A percentile compares a stretch with the other conserved stretches of the same genome.
Evolutionary conservation across 1,140 invertebrate species (phyloP).

Genomic region (Drosophila baimaii): DNA sequence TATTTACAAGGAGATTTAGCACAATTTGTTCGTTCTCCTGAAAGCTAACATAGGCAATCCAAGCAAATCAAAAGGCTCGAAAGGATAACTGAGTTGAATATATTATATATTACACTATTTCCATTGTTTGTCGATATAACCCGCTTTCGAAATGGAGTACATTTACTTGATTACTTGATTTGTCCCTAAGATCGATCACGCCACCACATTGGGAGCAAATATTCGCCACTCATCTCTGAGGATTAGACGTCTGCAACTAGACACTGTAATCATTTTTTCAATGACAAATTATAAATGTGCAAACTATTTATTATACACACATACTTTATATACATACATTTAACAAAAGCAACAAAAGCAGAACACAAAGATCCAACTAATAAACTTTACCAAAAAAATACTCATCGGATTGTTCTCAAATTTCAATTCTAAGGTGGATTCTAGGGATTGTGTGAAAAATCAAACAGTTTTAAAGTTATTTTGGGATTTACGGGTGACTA

Average conservation of each 20-base stretch:
- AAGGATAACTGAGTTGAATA: slow-evolving; percentile 21
- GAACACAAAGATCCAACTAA: slow-evolving; percentile 42
- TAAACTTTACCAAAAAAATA: slow-evolving; percentile 44
- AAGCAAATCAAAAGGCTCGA: slow-evolving; percentile 29
- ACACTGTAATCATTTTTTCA: slow-evolving; percentile 34
- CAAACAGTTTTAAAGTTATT: not conserved
- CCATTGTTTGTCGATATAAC: slow-evolving; percentile 21
- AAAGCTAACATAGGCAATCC: slow-evolving; percentile 33
- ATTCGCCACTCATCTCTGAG: slow-evolving; percentile 23
- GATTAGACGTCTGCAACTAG: slow-evolving; percentile 21
- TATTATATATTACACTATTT: slow-evolving; percentile 4
- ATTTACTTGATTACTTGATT: slow-evolving; percentile 5
- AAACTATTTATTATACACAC: slow-evolving; percentile 52
- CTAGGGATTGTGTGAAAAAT: not conserved
- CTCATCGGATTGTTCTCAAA: not conserved
- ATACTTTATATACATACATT: slow-evolving; percentile 52
- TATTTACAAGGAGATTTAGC: slow-evolving; percentile 42
- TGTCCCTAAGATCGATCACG: slow-evolving; percentile 12
- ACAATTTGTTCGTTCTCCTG: slow-evolving; percentile 39
- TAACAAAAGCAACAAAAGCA: slow-evolving; percentile 34
- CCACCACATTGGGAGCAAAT: slow-evolving; percentile 34
- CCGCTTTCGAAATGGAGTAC: slow-evolving; percentile 23
- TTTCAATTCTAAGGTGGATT: not conserved
- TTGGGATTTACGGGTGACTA: not conserved
- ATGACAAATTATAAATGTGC: slow-evolving; percentile 36